Evolutionary conservation across 1,140 invertebrate species (phyloP).

Genomic region (Rhysida immarginata): DNA sequence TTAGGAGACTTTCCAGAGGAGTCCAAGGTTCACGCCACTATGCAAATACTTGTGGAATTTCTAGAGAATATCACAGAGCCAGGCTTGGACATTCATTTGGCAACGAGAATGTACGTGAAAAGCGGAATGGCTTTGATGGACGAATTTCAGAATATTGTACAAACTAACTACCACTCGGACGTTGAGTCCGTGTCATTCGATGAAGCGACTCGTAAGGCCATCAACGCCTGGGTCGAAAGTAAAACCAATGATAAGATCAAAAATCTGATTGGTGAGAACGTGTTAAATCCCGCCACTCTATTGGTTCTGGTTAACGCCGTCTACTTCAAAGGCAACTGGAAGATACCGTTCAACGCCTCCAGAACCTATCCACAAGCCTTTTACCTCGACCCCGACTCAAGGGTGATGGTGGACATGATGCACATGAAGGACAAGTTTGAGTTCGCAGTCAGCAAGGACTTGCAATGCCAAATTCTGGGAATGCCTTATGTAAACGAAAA

Average conservation of each 20-base stretch:
- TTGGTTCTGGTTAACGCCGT: conserved; percentile 28
- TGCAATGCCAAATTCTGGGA: conserved; percentile 64
- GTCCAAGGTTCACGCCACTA: no score
- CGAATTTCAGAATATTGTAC: no score
- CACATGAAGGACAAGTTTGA: conserved; percentile 16
- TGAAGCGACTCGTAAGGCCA: conserved; percentile 38
- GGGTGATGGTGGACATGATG: conserved; percentile 20
- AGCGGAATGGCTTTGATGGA: no score
- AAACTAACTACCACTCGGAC: no score
- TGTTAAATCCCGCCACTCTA: neutral
- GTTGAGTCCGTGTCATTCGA: conserved; percentile 37
- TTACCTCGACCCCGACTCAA: conserved; percentile 21
- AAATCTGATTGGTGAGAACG: conserved; percentile 9
- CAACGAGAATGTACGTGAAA: no score
- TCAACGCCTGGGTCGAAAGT: conserved; percentile 62
- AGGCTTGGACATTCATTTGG: no score
- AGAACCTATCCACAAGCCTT: conserved; percentile 18
- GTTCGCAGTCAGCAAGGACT: conserved; percentile 24
- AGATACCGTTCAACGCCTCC: conserved; percentile 29
- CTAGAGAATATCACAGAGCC: no score
- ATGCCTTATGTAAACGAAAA: conserved; percentile 67
- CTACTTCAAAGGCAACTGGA: conserved; percentile 29
- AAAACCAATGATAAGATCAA: conserved; percentile 56
- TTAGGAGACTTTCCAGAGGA: no score
- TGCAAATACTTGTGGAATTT: no score